Conservation (phyloP, 2,797 vertebrate genomes). For the Myiotriccus ornatus region DNA sequence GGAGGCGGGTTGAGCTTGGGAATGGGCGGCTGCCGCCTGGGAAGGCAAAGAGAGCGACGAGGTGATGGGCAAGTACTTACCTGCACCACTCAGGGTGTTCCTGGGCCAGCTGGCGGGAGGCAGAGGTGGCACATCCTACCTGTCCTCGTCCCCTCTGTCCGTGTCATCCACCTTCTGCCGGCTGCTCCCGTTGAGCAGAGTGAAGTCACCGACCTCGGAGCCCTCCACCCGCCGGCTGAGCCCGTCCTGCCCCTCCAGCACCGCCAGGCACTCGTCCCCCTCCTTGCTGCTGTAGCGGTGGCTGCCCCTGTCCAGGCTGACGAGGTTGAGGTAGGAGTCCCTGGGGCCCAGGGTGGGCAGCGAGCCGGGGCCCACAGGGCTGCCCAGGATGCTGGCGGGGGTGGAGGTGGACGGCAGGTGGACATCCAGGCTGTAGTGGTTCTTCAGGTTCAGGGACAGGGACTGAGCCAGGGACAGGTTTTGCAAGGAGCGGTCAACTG, state of each 20-base stretch:
- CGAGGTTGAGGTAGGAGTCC: constrained; percentile 84
- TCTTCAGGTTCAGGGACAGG: constrained; percentile 86
- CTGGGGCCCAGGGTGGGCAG: constrained; percentile 49
- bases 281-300: background rate
- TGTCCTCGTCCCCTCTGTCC: background rate
- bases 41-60: background rate
- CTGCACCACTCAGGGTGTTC: background rate
- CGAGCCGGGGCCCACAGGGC: constrained; percentile 29
- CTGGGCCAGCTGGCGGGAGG: accelerated
- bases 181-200: background rate
- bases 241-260: constrained; percentile 56
- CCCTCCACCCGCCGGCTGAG: constrained; percentile 60
- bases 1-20: constrained; percentile 85
- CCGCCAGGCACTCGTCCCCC: constrained; percentile 18
- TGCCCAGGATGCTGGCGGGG: constrained; percentile 72
- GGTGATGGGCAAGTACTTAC: background rate
- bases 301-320: constrained; percentile 74
- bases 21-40: constrained; percentile 78
- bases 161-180: background rate
- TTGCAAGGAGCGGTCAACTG: constrained; percentile 76
- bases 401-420: constrained; percentile 81
- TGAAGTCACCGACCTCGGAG: constrained; percentile 22
- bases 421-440: constrained; percentile 77
- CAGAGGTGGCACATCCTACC: background rate
- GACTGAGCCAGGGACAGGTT: constrained; percentile 72